Evolutionary conservation across 2,797 vertebrate genomes (phyloP), one percentile per base, ranked within the genome.

Genomic region (Crax fasciolata): DNA sequence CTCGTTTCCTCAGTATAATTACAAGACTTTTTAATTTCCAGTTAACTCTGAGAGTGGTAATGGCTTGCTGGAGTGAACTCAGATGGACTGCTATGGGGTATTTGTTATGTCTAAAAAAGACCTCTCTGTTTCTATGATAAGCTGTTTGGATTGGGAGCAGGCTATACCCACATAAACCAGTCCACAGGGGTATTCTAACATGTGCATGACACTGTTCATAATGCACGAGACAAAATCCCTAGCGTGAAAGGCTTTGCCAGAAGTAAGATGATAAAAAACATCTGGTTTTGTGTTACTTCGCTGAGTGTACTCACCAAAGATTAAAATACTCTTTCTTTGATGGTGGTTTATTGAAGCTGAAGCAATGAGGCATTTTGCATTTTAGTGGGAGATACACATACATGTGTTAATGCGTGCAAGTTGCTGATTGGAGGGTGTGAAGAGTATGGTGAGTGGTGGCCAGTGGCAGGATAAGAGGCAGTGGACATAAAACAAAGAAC

Each of bases 121-220:
- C 62, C 57, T 94, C 92, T 95, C 65, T 2, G 1, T 81, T 95
- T 90, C 80, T 94, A 59, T 80, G 85, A 43, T 70, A 86, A 9
- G 1, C 59, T 87, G 79, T 94, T 96, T 95, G 82, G 89, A 67
- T 75, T 96, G 96, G 94, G 92, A 94, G 84, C 59, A 70, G 74
- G 13, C 59, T 90, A 73, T 96, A 87, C 95, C 93, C 91, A 65
- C 88, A 96, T 74, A 91, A 94, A 95, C 76, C 71, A 93, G 63
- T 35, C 58, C 89, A 0, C 81, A 63, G 68, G 84, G 49, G 68
- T 81, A 92, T 97, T 96, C 85, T 89, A 93, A 76, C 82, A 90
- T 79, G 77, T 72, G 67, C 81, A 88, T 46, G 66, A 95, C 67
- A 92, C 66, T 58, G 39, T 68, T 94, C 52, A 11, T 21, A 90